Conservation (phyloP, 2,797 vertebrate genomes). For the Hafferia zeledoni region DNA sequence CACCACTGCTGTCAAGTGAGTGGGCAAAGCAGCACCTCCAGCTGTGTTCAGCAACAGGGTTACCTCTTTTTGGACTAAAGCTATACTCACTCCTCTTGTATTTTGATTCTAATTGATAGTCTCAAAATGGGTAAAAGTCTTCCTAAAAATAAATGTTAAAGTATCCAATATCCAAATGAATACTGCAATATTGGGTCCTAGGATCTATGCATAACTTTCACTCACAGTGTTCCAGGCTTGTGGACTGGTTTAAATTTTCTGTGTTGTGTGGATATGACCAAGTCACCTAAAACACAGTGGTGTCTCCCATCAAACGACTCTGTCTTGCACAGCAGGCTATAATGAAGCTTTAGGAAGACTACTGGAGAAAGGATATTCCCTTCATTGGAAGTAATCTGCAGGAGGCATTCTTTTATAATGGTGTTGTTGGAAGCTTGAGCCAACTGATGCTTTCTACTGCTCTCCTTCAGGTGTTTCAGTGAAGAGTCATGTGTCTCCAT, state of each 20-base stretch:
- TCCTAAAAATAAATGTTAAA: neutral
- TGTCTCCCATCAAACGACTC: neutral
- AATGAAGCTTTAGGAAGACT: neutral
- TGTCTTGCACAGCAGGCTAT: neutral
- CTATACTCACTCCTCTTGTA: neutral
- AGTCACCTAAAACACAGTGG: neutral
- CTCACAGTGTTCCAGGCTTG: neutral
- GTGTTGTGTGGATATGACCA: neutral
- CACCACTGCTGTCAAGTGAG: slow-evolving; percentile 92
- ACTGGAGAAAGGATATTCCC: neutral
- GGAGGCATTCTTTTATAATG: neutral
- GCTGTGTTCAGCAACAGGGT: neutral
- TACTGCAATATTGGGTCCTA: neutral
- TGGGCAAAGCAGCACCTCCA: neutral
- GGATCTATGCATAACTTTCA: neutral
- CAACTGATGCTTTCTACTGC: neutral
- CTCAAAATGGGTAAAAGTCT: neutral
- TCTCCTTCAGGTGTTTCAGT: slow-evolving; percentile 89
- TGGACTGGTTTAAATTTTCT: neutral
- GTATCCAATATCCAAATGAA: neutral
- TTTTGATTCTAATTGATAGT: neutral
- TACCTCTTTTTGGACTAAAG: neutral
- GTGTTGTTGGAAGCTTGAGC: neutral
- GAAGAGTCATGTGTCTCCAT: slow-evolving; percentile 96
- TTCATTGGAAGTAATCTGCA: neutral